Evolutionary conservation across 2,888 invertebrate genomes (phyloP).

Genomic region (Bimastos eiseni): DNA sequence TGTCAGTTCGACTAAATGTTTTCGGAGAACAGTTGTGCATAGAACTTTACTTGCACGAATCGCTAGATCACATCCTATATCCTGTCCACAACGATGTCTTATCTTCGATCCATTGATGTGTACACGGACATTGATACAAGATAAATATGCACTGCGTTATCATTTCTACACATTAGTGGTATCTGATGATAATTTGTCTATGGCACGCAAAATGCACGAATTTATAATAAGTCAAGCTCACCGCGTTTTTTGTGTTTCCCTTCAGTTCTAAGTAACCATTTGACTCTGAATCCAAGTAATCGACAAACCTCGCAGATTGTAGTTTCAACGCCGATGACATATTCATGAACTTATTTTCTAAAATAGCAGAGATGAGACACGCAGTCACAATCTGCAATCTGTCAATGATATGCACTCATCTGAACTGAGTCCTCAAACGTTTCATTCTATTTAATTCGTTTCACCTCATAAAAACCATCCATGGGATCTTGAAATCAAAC

Average conservation of each 20-base stretch:
- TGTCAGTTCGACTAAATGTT: too few relatives aligned
- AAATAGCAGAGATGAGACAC: background rate
- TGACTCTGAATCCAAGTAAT: background rate
- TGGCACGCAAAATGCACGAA: too few relatives aligned
- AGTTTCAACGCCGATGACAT: background rate
- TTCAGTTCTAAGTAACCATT: background rate
- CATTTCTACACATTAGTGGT: too few relatives aligned
- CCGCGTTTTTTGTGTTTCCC: background rate
- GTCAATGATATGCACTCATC: background rate
- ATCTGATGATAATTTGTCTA: too few relatives aligned
- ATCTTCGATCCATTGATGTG: too few relatives aligned
- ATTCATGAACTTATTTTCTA: conserved; percentile 20
- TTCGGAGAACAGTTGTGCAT: too few relatives aligned
- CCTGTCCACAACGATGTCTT: too few relatives aligned
- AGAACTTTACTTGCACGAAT: too few relatives aligned
- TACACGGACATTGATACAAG: too few relatives aligned
- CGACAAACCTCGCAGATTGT: background rate
- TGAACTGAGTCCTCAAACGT: background rate
- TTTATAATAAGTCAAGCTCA: background rate
- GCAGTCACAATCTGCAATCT: background rate
- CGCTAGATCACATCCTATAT: too few relatives aligned
- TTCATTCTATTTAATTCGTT: background rate
- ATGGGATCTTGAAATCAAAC: background rate
- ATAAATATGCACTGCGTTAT: too few relatives aligned
- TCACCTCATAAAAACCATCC: background rate